These are phyloP conservation scores for Cheirogaleus major DNA, from an alignment of 2,797 vertebrate genomes.

Conservation along the genomic window DNA sequence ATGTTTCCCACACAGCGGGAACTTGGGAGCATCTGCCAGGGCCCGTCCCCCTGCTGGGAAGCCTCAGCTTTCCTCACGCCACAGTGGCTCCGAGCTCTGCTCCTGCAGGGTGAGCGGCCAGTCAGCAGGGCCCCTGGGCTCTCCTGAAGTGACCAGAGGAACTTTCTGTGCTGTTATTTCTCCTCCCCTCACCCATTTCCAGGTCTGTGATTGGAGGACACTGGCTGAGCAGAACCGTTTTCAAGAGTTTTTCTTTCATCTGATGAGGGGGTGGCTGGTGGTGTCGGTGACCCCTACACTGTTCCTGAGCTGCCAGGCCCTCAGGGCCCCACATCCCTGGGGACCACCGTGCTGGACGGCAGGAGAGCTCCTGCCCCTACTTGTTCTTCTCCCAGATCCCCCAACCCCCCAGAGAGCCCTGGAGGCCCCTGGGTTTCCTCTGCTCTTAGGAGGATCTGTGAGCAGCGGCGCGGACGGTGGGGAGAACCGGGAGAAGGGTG, in stretches of 20 bases:
- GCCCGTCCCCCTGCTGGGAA: neutral
- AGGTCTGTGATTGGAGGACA: neutral
- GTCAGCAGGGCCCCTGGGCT: neutral
- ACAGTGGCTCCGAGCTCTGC: neutral
- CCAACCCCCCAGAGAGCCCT: neutral
- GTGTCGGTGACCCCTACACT: neutral
- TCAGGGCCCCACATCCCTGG: too few species aligned
- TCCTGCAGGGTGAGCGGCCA: neutral
- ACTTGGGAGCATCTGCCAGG: too few species aligned
- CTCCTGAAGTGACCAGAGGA: neutral
- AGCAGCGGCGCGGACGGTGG: accelerated
- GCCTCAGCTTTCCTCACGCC: neutral
- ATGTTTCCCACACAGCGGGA: neutral
- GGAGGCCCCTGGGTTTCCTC: neutral
- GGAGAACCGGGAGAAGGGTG: neutral
- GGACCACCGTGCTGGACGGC: neutral
- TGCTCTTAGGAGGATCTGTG: neutral
- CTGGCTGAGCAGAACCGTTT: neutral
- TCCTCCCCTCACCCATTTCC: neutral
- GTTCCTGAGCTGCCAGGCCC: neutral
- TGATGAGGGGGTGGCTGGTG: neutral
- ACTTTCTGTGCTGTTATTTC: neutral
- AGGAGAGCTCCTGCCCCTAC: neutral
- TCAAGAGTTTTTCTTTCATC: neutral
- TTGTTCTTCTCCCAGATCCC: neutral